phyloP scores from a whole-genome alignment of 2,113 vertebrate genomes.

The Fregetta grallaria region DNA sequence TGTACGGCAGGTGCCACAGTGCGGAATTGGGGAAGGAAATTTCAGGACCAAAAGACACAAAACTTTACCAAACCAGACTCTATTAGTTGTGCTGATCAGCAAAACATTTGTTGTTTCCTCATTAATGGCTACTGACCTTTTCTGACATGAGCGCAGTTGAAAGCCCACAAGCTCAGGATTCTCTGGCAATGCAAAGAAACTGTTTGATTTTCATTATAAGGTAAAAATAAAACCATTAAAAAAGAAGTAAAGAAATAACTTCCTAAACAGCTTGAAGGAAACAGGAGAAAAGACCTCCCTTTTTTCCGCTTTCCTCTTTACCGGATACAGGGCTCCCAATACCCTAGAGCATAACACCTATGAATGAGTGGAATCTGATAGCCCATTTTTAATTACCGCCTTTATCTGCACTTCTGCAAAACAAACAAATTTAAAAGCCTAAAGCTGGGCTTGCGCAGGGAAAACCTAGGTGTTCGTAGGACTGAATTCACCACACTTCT shows the following conservation, averaged over 20 bases:
- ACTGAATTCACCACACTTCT: background rate
- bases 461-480: background rate
- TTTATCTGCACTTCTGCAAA: background rate
- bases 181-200: background rate
- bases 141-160: background rate
- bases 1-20: background rate
- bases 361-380: background rate
- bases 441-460: background rate
- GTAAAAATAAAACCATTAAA: slow-evolving; percentile 22
- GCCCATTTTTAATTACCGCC: background rate
- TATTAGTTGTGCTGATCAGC: background rate
- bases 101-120: background rate
- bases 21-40: background rate
- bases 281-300: background rate
- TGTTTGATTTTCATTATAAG: background rate
- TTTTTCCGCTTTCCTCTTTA: background rate
- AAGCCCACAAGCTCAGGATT: background rate
- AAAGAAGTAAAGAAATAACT: slow-evolving; percentile 15
- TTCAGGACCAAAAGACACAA: background rate
- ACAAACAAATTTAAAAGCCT: background rate
- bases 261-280: slow-evolving; percentile 46
- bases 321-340: background rate
- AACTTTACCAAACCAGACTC: background rate
- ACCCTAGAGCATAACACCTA: background rate
- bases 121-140: background rate